Evolutionary conservation across 2,113 vertebrate genomes (phyloP), one percentile per base, ranked within the genome.

Genomic region (Scomber japonicus): DNA sequence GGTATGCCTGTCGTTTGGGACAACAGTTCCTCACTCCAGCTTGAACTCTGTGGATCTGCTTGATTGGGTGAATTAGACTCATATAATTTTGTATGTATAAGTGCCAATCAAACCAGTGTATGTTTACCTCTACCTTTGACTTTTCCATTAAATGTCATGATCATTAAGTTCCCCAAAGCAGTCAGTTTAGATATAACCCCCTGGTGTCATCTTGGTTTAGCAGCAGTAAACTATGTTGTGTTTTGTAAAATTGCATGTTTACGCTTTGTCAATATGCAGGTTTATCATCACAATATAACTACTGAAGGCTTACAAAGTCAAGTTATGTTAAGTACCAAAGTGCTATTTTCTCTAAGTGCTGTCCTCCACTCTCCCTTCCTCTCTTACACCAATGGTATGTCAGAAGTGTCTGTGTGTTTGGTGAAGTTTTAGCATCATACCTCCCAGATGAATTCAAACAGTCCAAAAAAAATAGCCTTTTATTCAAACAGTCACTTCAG

Each of bases 381-480:
- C 81, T 68, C 62, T 75, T 78, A 62, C 27, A 48, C 16, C 17
- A 71, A 5, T 11, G 35, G 7, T 40, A 40, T 40, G 35, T 40
- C 9, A 9, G 5, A 5, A 35, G 31, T 40, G 35, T 59, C 10
- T 40, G 45, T 61, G 49, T 40, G 15, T n/a, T 21, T 13, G 27
- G 31, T 87, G 35, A 75, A 62, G 61, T 56, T 27, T 71, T 35
- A 55, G 30, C 74, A n/a, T 12, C 44, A 3, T 13, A 68, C 61
- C 35, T 40, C 35, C 35, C 7, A 73, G 74, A 78, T 71, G 51
- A 72, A 72, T 73, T 68, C 72, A 86, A 79, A 79, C 63, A 30
- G 27, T 68, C 16, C 65, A 79, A 86, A 84, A 65, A 79, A 86
- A 84, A 65, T 68, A 76, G 24, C 21, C 68, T 48, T 19, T 5